Percentiles rank a stretch among this genome's conserved stretches.
Conservation (phyloP, 2,113 vertebrate genomes). For the Rutilus rutilus region DNA sequence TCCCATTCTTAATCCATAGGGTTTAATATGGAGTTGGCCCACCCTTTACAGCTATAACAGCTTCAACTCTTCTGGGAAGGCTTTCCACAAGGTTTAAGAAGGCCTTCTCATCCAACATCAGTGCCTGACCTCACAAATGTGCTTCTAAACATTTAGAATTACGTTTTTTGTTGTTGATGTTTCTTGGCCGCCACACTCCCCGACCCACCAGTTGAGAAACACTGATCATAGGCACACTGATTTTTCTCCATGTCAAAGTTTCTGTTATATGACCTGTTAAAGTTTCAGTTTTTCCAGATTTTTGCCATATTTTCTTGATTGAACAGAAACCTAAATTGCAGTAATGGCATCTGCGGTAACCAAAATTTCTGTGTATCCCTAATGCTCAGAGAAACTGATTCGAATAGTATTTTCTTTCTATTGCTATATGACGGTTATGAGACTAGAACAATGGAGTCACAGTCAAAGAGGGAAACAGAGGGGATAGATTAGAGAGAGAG, state of each 20-base stretch:
- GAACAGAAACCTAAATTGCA: not conserved
- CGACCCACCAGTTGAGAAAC: too few species aligned
- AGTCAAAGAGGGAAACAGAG: not conserved
- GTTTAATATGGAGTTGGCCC: too few species aligned
- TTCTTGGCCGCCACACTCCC: too few species aligned
- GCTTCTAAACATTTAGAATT: too few species aligned
- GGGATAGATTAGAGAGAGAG: not conserved
- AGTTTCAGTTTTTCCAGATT: not conserved
- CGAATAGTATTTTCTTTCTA: not conserved
- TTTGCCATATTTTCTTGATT: not conserved
- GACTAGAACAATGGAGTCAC: not conserved
- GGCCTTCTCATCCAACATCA: too few species aligned
- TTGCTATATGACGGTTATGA: not conserved
- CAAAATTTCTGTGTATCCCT: not conserved
- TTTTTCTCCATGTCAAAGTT: not conserved
- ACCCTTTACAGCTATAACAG: too few species aligned
- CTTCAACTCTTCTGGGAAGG: too few species aligned
- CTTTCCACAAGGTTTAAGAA: too few species aligned
- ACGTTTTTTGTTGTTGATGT: too few species aligned
- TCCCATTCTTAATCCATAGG: too few species aligned
- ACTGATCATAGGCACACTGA: not conserved
- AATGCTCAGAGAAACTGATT: slow-evolving; percentile 6
- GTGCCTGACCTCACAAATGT: too few species aligned
- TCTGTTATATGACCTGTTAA: not conserved
- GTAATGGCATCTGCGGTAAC: not conserved